Percentiles rank a stretch among this genome's conserved stretches.
Conservation (phyloP, 2,113 vertebrate genomes). For the Elgaria multicarinata region DNA sequence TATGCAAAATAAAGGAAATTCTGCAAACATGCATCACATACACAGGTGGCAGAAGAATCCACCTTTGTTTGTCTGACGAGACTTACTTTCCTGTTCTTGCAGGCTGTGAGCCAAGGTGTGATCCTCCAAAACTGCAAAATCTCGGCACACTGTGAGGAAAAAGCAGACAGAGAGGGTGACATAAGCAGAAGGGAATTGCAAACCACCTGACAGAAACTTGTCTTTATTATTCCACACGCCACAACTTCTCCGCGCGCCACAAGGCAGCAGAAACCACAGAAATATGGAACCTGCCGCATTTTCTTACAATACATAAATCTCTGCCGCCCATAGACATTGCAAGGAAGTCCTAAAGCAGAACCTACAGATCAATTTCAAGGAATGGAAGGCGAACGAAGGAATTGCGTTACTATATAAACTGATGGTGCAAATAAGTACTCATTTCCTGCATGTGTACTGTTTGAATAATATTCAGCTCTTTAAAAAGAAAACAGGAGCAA, state of each 20-base stretch:
- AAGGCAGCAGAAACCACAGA: too few relatives aligned
- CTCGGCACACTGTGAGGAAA: conserved; percentile 85
- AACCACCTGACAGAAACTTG: fast-evolving
- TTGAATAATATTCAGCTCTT: neutral
- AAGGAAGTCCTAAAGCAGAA: neutral
- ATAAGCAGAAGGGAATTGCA: neutral
- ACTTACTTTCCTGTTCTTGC: conserved; percentile 95
- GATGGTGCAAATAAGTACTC: neutral
- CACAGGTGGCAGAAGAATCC: too few relatives aligned
- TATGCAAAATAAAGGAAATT: too few relatives aligned
- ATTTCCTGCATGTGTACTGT: neutral
- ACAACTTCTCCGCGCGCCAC: neutral
- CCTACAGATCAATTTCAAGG: neutral
- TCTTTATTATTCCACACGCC: too few relatives aligned
- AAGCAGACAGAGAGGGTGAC: neutral
- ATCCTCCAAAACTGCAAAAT: conserved; percentile 95
- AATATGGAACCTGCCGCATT: neutral
- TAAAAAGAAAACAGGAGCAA: neutral
- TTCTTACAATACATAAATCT: neutral
- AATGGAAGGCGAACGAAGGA: too few relatives aligned
- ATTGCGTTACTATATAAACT: neutral
- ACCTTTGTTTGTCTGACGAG: fast-evolving
- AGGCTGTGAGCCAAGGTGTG: conserved; percentile 95
- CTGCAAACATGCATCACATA: fast-evolving
- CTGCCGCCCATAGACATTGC: neutral